phyloP scores from a whole-genome alignment of 2,797 vertebrate species.

The Enteromius afrohamiltoni region DNA sequence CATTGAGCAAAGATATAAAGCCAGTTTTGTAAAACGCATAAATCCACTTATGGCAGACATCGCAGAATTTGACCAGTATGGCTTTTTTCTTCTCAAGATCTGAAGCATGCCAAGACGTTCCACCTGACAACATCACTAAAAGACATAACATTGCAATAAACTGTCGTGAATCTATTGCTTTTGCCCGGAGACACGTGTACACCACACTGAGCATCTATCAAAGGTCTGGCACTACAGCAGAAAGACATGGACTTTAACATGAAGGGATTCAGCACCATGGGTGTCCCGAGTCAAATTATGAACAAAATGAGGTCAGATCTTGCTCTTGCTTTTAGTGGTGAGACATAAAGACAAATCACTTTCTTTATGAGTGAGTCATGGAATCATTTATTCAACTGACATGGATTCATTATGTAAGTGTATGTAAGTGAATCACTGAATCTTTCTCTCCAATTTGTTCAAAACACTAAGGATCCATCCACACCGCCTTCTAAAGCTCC shows the following conservation, averaged over 20 bases:
- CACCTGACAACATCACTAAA: not conserved
- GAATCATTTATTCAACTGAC: not conserved
- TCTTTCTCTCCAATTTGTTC: not conserved
- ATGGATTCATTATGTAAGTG: not conserved
- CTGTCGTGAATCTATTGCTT: not conserved
- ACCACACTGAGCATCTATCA: conserved; percentile 9
- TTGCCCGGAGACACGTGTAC: not conserved
- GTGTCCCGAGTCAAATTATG: not conserved
- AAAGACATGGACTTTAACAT: not conserved
- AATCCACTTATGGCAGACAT: not conserved
- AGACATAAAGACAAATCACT: not conserved
- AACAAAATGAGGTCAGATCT: not conserved
- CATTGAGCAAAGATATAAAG: conserved; percentile 14
- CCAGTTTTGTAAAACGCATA: not conserved
- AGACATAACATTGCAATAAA: not conserved
- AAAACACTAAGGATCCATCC: not conserved
- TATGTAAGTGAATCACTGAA: not conserved
- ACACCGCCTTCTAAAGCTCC: not conserved
- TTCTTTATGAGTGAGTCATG: not conserved
- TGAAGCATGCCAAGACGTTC: not conserved
- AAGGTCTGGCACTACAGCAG: not conserved
- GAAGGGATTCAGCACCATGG: not conserved
- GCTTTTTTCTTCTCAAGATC: not conserved
- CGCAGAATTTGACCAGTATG: not conserved
- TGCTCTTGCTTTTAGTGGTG: not conserved